phyloP scores from a whole-genome alignment of 2,797 vertebrate genomes.

The Galago senegalensis region DNA sequence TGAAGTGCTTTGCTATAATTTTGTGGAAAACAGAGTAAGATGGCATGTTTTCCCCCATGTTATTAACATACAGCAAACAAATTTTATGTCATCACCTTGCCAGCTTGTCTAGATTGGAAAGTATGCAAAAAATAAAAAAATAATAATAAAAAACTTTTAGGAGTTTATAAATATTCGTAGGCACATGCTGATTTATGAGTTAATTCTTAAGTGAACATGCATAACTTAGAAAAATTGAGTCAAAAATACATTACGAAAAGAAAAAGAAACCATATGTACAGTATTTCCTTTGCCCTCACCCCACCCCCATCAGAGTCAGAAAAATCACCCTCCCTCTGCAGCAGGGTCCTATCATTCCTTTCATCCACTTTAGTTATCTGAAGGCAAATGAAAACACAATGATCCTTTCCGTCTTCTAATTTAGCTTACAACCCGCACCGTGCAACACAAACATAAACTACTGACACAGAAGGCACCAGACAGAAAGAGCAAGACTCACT shows the following conservation, averaged over 20 bases:
- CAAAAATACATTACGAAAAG: conserved; percentile 61
- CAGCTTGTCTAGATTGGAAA: conserved; percentile 82
- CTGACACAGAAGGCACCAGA: conserved; percentile 88
- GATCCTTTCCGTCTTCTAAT: conserved; percentile 83
- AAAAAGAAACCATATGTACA: conserved; percentile 25
- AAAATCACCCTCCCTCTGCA: conserved; percentile 86
- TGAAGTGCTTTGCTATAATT: conserved; percentile 86
- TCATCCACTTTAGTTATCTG: conserved; percentile 86
- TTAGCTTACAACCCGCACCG: conserved; percentile 82
- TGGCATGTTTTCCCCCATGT: conserved; percentile 75
- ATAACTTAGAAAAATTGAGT: conserved; percentile 83
- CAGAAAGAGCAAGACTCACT: conserved; percentile 92
- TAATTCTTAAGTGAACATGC: conserved; percentile 83
- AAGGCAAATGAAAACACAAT: conserved; percentile 90
- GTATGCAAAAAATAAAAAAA: conserved; percentile 77
- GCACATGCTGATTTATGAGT: conserved; percentile 84
- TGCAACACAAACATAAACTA: conserved; percentile 86
- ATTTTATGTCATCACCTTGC: conserved; percentile 81
- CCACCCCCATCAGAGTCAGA: conserved; percentile 82
- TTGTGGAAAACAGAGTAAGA: conserved; percentile 85
- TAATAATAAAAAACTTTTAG: conserved; percentile 86
- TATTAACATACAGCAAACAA: conserved; percentile 86
- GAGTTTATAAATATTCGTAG: conserved; percentile 87
- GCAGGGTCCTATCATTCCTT: conserved; percentile 84
- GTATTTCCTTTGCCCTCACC: conserved; percentile 60